Conservation (phyloP, 2,888 invertebrate genomes). For the Choristoneura rosaceana region DNA sequence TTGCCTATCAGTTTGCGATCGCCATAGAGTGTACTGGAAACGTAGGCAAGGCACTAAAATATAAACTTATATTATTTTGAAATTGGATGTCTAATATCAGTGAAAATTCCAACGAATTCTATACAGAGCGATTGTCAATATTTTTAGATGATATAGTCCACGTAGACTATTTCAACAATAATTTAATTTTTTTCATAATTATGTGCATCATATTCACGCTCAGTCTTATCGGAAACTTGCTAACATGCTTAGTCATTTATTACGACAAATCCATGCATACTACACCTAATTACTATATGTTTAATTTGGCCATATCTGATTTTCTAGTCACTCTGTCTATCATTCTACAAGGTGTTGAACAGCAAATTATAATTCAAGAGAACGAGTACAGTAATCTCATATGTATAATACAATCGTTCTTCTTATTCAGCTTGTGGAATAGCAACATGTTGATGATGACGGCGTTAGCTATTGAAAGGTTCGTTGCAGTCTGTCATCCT, state of each 20-base stretch:
- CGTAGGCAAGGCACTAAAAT: background rate
- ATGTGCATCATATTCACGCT: background rate
- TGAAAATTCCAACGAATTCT: background rate
- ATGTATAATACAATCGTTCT: slow-evolving; percentile 24
- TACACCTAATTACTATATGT: background rate
- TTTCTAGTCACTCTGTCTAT: background rate
- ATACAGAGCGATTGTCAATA: background rate
- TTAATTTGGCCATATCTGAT: slow-evolving; percentile 2
- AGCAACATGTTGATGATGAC: slow-evolving; percentile 52
- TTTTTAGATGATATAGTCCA: background rate
- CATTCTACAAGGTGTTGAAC: slow-evolving; percentile 44
- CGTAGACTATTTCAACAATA: background rate
- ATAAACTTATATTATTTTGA: background rate
- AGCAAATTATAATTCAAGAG: slow-evolving; percentile 40
- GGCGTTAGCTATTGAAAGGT: slow-evolving; percentile 51
- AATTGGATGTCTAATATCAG: background rate
- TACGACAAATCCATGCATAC: background rate
- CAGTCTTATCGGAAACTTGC: background rate
- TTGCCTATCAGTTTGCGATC: background rate
- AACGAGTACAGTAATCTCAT: background rate
- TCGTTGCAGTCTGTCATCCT: slow-evolving; percentile 52
- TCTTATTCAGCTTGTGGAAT: slow-evolving; percentile 49
- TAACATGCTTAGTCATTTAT: slow-evolving; percentile 1
- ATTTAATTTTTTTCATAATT: background rate
- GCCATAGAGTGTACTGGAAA: background rate